Evolutionary conservation across 2,797 vertebrate species (phyloP).

Genomic region (Tadarida brasiliensis): DNA sequence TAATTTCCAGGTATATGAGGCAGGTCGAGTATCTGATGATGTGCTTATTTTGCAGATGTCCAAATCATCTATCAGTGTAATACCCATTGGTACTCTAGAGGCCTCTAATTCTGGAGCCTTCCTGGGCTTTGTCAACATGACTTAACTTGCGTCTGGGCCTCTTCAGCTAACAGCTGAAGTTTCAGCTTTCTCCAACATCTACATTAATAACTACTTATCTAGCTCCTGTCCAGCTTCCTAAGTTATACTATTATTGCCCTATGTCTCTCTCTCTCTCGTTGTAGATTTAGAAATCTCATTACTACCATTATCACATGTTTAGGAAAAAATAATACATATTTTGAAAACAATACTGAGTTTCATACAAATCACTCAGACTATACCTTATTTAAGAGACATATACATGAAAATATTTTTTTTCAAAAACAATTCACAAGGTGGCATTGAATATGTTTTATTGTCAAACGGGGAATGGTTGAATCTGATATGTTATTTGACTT

Average conservation of each 20-base stretch:
- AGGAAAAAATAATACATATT: neutral
- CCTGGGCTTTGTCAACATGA: neutral
- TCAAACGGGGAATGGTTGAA: neutral
- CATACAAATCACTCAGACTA: neutral
- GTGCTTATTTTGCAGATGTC: neutral
- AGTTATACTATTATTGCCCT: neutral
- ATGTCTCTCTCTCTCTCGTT: neutral
- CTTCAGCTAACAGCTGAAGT: neutral
- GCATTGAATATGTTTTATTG: neutral
- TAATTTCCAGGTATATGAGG: neutral
- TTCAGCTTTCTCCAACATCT: neutral
- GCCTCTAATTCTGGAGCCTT: neutral
- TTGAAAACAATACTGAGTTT: neutral
- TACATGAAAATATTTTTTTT: neutral
- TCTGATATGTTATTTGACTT: neutral
- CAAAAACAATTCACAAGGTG: neutral
- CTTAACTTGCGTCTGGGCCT: neutral
- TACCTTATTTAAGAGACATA: neutral
- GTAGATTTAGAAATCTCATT: neutral
- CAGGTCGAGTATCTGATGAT: neutral
- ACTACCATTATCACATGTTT: neutral
- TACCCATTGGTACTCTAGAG: rapidly evolving
- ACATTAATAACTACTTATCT: neutral
- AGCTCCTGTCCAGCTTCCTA: neutral
- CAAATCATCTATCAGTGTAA: neutral